A percentile compares a stretch with the other conserved stretches of the same genome.
These are phyloP conservation scores for Lucifuga dentata DNA, from an alignment of 2,113 vertebrate genomes.

Conservation along the genomic window DNA sequence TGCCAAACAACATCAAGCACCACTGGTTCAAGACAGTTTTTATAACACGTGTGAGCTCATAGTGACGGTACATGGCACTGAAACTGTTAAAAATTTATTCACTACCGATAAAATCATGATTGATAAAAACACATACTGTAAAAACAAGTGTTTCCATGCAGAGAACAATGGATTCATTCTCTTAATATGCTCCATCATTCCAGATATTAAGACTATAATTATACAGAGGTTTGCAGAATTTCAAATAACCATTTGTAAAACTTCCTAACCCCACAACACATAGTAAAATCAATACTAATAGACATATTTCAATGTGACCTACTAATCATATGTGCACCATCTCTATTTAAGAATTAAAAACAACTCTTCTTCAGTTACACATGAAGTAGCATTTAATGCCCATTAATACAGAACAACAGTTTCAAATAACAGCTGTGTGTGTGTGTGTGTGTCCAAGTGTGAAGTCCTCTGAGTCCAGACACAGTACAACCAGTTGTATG, in stretches of 20 bases:
- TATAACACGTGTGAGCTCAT: slow-evolving; percentile 44
- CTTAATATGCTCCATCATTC: slow-evolving; percentile 27
- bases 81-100: slow-evolving; percentile 28
- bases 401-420: slow-evolving; percentile 24
- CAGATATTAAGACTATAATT: slow-evolving; percentile 25
- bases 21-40: slow-evolving; percentile 12
- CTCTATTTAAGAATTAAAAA: slow-evolving; percentile 19
- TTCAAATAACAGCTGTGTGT: slow-evolving; percentile 41
- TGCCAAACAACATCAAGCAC: slow-evolving; percentile 4
- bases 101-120: slow-evolving; percentile 37
- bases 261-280: slow-evolving; percentile 33
- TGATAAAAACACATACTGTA: slow-evolving; percentile 38
- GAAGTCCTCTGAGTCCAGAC: slow-evolving; percentile 29
- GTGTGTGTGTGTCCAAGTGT: not conserved
- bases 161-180: slow-evolving; percentile 28
- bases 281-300: slow-evolving; percentile 64
- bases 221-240: slow-evolving; percentile 23
- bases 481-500: slow-evolving; percentile 5
- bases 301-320: slow-evolving; percentile 50
- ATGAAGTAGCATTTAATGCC: slow-evolving; percentile 31
- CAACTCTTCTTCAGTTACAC: slow-evolving; percentile 37
- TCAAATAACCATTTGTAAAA: slow-evolving; percentile 32
- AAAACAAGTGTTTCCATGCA: slow-evolving; percentile 52
- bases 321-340: slow-evolving; percentile 9
- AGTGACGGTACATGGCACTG: slow-evolving; percentile 71